Base-by-base conservation (phyloP, 2,113 vertebrate genomes). In the Probosciger aterrimus region DNA sequence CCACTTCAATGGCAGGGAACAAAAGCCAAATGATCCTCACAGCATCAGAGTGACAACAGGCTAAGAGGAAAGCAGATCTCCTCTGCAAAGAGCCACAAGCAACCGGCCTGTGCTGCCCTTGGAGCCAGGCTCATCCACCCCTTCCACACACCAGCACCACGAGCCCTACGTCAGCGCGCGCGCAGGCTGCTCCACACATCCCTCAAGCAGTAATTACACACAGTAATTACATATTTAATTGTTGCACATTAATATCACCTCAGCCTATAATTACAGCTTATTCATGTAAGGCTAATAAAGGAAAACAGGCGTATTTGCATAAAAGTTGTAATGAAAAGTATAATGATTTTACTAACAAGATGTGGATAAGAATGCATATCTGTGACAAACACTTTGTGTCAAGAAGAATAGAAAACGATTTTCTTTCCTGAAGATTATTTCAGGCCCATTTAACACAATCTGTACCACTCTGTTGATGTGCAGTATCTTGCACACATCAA, bases 371-470 rank as follows among this genome's bases (percentile, higher is more conserved):
- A 96, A 97, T 18, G 89, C 95, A 5, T 93, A 87, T 97, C 98
- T 97, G 97, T 98, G 98, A 97, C 98, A 98, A 98, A 98, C 97
- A 97, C 96, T 97, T 97, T 96, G 96, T 98, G 95, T 97, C 98
- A 98, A 97, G 95, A 97, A 97, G 97, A 98, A 98, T 80, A 95
- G 96, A 97, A 97, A 98, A 96, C 97, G 96, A 98, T 98, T 98
- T 94, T 96, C 97, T 94, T 97, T 98, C 97, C 97, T 96, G 97
- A 97, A 98, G 98, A 99, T 98, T 99, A 98, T 98, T 98, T 98
- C 98, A 98, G 98, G 98, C 94, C 98, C 98, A 99, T 99, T 99
- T 98, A 99, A 98, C 98, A 98, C 98, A 98, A 99, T 98, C 98
- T 98, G 98, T 95, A 97, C 96, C 98, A 98, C 98, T 98, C 98